Evolutionary conservation across 53 echinoderm and acorn worm genomes (phyloP), one percentile per base, ranked within the genome.

Genomic region (Zoroaster sp.): DNA sequence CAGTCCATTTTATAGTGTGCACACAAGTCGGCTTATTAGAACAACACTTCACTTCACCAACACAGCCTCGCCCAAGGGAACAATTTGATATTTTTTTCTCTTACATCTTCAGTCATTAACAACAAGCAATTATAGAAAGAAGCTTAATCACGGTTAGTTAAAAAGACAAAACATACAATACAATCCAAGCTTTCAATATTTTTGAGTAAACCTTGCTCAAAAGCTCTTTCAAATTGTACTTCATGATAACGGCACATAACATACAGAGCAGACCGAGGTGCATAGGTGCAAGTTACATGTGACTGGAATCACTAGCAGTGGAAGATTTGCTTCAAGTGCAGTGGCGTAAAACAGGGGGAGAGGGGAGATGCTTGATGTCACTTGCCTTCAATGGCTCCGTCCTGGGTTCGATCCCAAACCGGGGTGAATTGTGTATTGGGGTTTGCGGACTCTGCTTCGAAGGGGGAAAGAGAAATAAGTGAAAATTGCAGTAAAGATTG

Each of bases 361-460:
- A 35, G 59, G 55, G 55, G 67, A 36, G 85, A 28, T 59, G 28
- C 63, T 59, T 70, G 51, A 47, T 69, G 85, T 43, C 69, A 85
- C 85, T 85, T 85, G 85, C 85, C 85, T 85, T 85, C 44, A 43
- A 85, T 52, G 44, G 17, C 38, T 18, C 14, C 37, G 71, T 85
- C 85, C 71, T 47, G 49, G 66, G 85, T 85, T 70, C 71, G 67
- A 85, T 70, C 71, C 85, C 85, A 85, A 70, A 70, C 85, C 49
- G 71, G 85, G 85, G 85, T 85, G 70, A 70, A 85, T 69, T 46
- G 70, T 66, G 85, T 4, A 85, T 42, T 70, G 42, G 70, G 47
- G 69, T 71, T 59, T 59, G 21, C 63, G 28, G 63, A 59, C 63
- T 59, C 85, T 85, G 85, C 85, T 71, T 71, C 38, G 40, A 45